Base-by-base conservation (phyloP, 2,113 vertebrate genomes). In the Mastomys natalensis region DNA sequence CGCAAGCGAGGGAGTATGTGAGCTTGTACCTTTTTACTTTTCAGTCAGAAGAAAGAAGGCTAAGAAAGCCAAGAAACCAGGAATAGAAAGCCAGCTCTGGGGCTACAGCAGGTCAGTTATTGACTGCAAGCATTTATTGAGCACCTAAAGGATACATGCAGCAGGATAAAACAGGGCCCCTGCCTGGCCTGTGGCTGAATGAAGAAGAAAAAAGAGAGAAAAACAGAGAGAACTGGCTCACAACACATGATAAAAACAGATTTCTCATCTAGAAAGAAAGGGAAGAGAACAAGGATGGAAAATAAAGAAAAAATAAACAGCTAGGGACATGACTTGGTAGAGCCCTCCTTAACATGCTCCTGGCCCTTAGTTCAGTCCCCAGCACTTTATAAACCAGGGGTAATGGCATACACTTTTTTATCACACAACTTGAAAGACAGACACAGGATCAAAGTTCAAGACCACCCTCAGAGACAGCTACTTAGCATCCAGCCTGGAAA, bases 1-100 rank as follows among this genome's bases (percentile, higher is more conserved):
- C 94, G 97, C 70, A 72, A 97, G 97, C 93, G 96, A 98, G 95
- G 58, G 60, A 93, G 87, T 91, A 48, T 97, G 94, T 95, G 97
- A 97, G 92, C 94, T 95, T 95, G 74, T 91, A 87, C 91, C 95
- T 76, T 94, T 97, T 92, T 92, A 88, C 66, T 91, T 91, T 96
- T 93, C 91, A 92, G 82, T 84, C 89, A 95, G 95, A 96, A 92
- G 85, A 81, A 95, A 85, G 77, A 82, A 43, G 73, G 68, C 93
- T 53, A 31, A 89, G 45, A 86, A 48, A 70, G 68, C 37, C 87
- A 88, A 62, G 87, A 82, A 87, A 70, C 12, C 43, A 31, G 17
- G 0, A 21, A 82, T 4, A 34, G 80, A n/a, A 70, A 66, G 45
- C 81, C 89, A 43, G 48, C 13, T 34, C 22, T 34, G 26, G 31